Conservation (phyloP, 2,113 vertebrate species). For the Pelvicachromis taeniatus region DNA sequence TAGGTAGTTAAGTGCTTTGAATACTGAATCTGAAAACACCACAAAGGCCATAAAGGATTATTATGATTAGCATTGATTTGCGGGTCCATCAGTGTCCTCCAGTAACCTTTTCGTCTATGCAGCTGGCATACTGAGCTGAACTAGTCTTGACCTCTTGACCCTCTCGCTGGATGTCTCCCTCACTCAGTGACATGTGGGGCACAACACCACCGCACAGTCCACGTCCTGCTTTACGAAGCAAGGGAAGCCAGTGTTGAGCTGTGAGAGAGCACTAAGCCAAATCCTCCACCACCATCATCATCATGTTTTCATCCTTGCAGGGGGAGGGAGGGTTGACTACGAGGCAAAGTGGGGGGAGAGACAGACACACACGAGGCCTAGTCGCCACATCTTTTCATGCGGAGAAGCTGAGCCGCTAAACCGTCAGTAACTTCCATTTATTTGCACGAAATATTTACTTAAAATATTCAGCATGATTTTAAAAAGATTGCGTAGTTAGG, state of each 20-base stretch:
- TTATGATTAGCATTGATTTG: not conserved
- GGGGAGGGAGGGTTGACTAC: slow-evolving; percentile 60
- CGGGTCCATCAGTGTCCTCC: not conserved
- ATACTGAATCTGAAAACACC: not conserved
- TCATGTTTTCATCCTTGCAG: slow-evolving; percentile 61
- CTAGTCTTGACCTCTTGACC: slow-evolving; percentile 64
- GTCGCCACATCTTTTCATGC: slow-evolving; percentile 67
- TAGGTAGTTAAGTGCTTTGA: not conserved
- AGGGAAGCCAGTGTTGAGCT: not conserved
- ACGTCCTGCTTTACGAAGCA: not conserved
- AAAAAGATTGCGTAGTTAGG: rapidly evolving
- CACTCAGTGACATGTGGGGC: slow-evolving; percentile 6
- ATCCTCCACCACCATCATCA: slow-evolving; percentile 35
- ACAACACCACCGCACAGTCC: not conserved
- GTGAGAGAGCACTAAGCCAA: slow-evolving; percentile 27
- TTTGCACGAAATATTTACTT: not conserved
- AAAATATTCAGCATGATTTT: rapidly evolving
- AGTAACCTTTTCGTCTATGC: slow-evolving; percentile 3
- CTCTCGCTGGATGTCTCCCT: slow-evolving; percentile 12
- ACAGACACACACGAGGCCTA: slow-evolving; percentile 51
- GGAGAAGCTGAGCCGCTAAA: slow-evolving; percentile 55
- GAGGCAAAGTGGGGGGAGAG: slow-evolving; percentile 50
- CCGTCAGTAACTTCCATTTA: slow-evolving; percentile 52
- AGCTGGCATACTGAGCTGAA: slow-evolving; percentile 25
- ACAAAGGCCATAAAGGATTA: not conserved